These are phyloP conservation scores for Paragorgia papillata DNA, from an alignment of 92 coral and sea anemone species.

Conservation along the genomic window DNA sequence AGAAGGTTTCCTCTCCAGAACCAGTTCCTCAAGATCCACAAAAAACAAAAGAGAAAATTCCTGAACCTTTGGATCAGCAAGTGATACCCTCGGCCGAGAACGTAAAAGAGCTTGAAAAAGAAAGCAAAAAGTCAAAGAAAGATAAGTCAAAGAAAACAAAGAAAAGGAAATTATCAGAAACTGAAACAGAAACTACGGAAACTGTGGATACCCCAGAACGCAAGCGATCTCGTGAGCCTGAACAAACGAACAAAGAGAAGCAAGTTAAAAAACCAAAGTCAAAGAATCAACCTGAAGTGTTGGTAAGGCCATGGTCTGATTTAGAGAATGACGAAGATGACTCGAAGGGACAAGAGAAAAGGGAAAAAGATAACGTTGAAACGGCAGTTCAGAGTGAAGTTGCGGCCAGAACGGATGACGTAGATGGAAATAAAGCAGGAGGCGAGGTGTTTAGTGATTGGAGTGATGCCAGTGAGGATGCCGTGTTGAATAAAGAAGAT, in stretches of 20 bases:
- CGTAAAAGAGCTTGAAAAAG: slow-evolving; percentile 70
- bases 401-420: slow-evolving; percentile 28
- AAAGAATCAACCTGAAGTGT: slow-evolving; percentile 82
- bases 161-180: slow-evolving; percentile 62
- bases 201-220: slow-evolving; percentile 29
- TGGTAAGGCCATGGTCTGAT: slow-evolving; percentile 90
- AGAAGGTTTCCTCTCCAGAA: slow-evolving; percentile 52
- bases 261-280: slow-evolving; percentile 79
- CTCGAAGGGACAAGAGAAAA: slow-evolving; percentile 23
- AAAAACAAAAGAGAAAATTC: slow-evolving; percentile 54
- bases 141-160: slow-evolving; percentile 66
- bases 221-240: slow-evolving; percentile 26
- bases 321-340: slow-evolving; percentile 73
- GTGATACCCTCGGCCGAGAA: slow-evolving; percentile 28
- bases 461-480: slow-evolving; percentile 93
- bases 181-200: slow-evolving; percentile 45
- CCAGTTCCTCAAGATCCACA: slow-evolving; percentile 28
- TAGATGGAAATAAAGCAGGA: slow-evolving; percentile 16
- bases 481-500: slow-evolving; percentile 70
- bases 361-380: slow-evolving; percentile 9
- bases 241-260: slow-evolving; percentile 47
- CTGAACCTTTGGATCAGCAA: slow-evolving; percentile 39
- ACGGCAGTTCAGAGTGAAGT: slow-evolving; percentile 23
- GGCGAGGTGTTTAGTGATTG: slow-evolving; percentile 83
- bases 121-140: slow-evolving; percentile 77